phyloP scores from a whole-genome alignment of 2,888 invertebrate genomes.

The Tryphoninae sp. region DNA sequence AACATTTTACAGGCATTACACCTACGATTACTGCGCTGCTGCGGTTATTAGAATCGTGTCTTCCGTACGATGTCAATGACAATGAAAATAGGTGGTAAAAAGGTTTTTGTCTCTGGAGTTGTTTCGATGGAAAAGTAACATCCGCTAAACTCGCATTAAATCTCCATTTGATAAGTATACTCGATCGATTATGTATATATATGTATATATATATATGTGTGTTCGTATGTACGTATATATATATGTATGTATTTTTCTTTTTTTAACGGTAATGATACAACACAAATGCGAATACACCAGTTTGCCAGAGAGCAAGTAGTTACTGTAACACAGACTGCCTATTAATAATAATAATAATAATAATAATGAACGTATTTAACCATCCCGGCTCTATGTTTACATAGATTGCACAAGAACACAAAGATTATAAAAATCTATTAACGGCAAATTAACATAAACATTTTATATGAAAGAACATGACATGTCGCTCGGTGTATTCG shows the following conservation, averaged over 20 bases:
- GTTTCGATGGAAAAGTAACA: constrained; percentile 34
- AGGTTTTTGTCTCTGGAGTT: constrained; percentile 10
- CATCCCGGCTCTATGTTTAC: constrained; percentile 48
- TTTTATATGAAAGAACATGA: neutral
- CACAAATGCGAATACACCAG: constrained; percentile 38
- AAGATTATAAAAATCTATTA: neutral
- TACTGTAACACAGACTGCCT: constrained; percentile 66
- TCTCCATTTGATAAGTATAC: constrained; percentile 16
- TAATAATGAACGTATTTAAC: constrained; percentile 67
- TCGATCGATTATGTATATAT: neutral
- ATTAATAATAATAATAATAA: constrained; percentile 64
- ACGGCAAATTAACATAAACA: neutral
- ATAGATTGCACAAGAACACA: constrained; percentile 21
- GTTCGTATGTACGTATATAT: too few relatives aligned
- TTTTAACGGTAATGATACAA: constrained; percentile 40
- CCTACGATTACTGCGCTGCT: constrained; percentile 4
- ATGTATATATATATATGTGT: too few relatives aligned
- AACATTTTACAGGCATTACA: constrained; percentile 32
- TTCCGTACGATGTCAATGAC: constrained; percentile 49
- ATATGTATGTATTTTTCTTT: neutral
- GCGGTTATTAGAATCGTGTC: constrained; percentile 58
- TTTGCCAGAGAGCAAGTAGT: constrained; percentile 58
- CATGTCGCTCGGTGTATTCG: neutral
- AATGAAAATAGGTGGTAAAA: constrained; percentile 18
- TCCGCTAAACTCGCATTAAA: constrained; percentile 32